Evolutionary conservation across 1,140 invertebrate species (phyloP).

Genomic region (Frieseomelitta varia): DNA sequence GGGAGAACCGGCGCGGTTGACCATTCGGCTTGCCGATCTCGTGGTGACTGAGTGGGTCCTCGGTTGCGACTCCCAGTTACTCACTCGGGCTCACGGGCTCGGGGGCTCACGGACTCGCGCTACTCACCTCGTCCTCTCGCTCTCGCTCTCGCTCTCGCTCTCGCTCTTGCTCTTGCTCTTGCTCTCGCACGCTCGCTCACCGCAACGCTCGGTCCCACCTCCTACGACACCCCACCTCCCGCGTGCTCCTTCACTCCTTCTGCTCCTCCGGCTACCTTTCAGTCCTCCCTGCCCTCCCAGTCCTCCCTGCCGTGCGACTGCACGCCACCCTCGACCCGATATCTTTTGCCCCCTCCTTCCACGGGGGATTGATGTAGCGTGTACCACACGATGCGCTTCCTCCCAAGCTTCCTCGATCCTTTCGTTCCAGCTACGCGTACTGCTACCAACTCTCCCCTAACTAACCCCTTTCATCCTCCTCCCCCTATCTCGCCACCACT

Average conservation of each 20-base stretch:
- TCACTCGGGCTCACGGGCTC: conserved; percentile 76
- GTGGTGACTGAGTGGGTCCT: conserved; percentile 79
- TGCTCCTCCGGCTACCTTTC: conserved; percentile 59
- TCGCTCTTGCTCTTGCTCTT: too few relatives aligned
- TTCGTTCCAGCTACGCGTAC: conserved; percentile 70
- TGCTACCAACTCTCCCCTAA: conserved; percentile 38
- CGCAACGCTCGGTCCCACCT: conserved; percentile 70
- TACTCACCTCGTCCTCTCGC: conserved; percentile 72
- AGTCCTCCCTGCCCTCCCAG: conserved; percentile 68
- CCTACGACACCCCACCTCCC: conserved; percentile 46
- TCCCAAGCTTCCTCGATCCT: conserved; percentile 71
- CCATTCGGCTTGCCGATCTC: conserved; percentile 82
- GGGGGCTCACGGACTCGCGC: conserved; percentile 57
- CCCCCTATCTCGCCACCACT: too few relatives aligned
- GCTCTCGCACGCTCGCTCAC: conserved; percentile 49
- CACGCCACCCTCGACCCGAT: conserved; percentile 73
- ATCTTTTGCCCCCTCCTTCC: conserved; percentile 22
- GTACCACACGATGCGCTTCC: conserved; percentile 47
- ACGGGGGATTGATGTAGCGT: conserved; percentile 45
- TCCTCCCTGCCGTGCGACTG: conserved; percentile 68
- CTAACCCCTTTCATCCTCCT: conserved; percentile 59
- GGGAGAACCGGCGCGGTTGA: conserved; percentile 71
- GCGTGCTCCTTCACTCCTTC: conserved; percentile 18
- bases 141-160: conserved; percentile 26
- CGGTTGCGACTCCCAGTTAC: conserved; percentile 77